phyloP scores from a whole-genome alignment of 2,888 invertebrate species.

The Tridacna crocea region DNA sequence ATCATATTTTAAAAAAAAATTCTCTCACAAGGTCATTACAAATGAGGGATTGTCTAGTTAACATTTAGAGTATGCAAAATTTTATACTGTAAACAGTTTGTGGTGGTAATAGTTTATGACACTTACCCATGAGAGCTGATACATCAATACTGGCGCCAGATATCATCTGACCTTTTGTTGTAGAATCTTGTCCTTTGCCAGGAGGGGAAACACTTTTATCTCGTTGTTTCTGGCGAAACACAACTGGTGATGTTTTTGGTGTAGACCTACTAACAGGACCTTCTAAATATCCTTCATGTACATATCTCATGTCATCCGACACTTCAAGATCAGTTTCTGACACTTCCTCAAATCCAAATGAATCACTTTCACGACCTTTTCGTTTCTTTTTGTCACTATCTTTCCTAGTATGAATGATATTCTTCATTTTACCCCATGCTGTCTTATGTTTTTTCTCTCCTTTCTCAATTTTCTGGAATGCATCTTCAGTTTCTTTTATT shows the following conservation, averaged over 20 bases:
- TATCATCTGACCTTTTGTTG: conserved; percentile 52
- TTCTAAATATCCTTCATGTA: conserved; percentile 72
- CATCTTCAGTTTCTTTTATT: conserved; percentile 50
- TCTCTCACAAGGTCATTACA: too few relatives aligned
- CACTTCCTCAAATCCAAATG: conserved; percentile 72
- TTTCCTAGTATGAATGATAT: conserved; percentile 89
- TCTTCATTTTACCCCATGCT: conserved; percentile 92
- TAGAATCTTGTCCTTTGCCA: conserved; percentile 41
- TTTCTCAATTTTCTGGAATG: conserved; percentile 70
- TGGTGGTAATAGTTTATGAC: too few relatives aligned
- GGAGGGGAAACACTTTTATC: conserved; percentile 70
- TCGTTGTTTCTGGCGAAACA: conserved; percentile 66
- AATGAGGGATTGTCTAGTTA: too few relatives aligned
- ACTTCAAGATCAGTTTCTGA: conserved; percentile 75
- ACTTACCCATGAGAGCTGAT: conserved; percentile 78
- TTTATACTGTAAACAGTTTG: too few relatives aligned
- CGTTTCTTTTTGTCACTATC: conserved; percentile 88
- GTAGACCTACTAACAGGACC: conserved; percentile 75
- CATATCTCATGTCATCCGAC: conserved; percentile 67
- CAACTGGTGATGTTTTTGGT: conserved; percentile 76
- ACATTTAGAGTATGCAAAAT: too few relatives aligned
- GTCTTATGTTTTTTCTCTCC: conserved; percentile 85
- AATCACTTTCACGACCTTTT: conserved; percentile 63
- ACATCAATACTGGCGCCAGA: conserved; percentile 70
- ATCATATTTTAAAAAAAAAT: too few relatives aligned